phyloP scores from a whole-genome alignment of 2,797 vertebrate genomes.

The Gambusia yucatana region DNA sequence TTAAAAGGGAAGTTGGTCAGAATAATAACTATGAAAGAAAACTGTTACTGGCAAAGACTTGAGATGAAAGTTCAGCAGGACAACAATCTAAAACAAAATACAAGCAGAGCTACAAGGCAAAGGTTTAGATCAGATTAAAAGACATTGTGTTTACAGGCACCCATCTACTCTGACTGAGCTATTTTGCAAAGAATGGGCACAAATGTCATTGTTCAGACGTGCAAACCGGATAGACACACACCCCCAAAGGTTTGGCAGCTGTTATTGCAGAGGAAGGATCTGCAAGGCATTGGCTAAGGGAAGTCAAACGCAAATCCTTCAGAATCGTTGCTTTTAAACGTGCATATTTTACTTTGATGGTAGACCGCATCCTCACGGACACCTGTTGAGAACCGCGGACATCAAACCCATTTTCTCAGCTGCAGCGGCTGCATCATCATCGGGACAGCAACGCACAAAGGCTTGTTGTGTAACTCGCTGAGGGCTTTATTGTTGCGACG shows the following conservation, averaged over 20 bases:
- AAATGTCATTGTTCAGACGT: background rate
- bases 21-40: background rate
- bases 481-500: slow-evolving; percentile 66
- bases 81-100: background rate
- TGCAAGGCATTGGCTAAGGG: background rate
- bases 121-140: background rate
- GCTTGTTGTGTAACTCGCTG: slow-evolving; percentile 81
- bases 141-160: background rate
- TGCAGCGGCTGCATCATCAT: slow-evolving; percentile 52
- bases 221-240: background rate
- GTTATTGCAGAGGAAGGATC: background rate
- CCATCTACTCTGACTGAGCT: background rate
- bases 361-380: slow-evolving; percentile 14
- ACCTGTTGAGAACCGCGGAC: slow-evolving; percentile 62
- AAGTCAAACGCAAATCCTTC: background rate
- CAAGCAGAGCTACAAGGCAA: background rate
- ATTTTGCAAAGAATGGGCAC: background rate
- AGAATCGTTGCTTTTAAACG: background rate
- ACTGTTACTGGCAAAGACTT: background rate
- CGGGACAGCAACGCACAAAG: slow-evolving; percentile 70
- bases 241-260: background rate
- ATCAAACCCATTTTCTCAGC: slow-evolving; percentile 13
- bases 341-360: background rate
- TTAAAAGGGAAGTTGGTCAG: background rate
- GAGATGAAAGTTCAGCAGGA: background rate